Conservation (phyloP, 1,140 invertebrate genomes). For the Ceratina japonica region DNA sequence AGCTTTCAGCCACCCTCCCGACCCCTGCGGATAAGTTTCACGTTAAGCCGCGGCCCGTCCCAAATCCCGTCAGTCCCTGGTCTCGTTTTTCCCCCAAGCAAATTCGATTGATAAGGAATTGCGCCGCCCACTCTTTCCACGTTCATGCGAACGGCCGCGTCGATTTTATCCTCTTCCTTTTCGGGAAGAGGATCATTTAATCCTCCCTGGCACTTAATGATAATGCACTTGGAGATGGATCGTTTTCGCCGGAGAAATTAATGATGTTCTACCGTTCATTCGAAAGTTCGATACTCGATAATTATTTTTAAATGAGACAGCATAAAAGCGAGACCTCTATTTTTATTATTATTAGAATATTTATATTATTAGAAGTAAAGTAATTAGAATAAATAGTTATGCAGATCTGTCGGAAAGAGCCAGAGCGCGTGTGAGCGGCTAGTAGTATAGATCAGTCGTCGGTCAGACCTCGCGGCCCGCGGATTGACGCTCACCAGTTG, state of each 20-base stretch:
- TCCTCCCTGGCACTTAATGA: neutral
- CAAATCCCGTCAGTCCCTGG: conserved; percentile 13
- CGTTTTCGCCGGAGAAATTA: neutral
- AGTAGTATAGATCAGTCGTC: neutral
- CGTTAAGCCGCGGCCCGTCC: conserved; percentile 23
- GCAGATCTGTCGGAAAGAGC: too few relatives aligned
- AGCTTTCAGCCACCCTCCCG: conserved; percentile 14
- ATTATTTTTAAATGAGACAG: too few relatives aligned
- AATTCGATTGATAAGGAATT: conserved; percentile 47
- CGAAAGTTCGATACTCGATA: too few relatives aligned
- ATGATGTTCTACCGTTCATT: too few relatives aligned
- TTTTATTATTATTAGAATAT: too few relatives aligned
- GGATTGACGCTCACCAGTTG: too few relatives aligned
- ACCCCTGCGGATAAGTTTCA: neutral
- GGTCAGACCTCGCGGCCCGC: neutral
- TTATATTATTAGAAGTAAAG: too few relatives aligned
- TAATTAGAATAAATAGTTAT: too few relatives aligned
- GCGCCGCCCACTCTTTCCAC: neutral
- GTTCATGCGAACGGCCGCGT: neutral
- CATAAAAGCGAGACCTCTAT: too few relatives aligned
- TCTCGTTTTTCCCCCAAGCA: neutral
- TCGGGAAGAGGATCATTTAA: neutral
- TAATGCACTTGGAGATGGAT: neutral
- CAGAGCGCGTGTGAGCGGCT: neutral
- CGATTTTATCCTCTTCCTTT: neutral